Evolutionary conservation across 2,113 vertebrate species (phyloP).

Genomic region (Sorex araneus): DNA sequence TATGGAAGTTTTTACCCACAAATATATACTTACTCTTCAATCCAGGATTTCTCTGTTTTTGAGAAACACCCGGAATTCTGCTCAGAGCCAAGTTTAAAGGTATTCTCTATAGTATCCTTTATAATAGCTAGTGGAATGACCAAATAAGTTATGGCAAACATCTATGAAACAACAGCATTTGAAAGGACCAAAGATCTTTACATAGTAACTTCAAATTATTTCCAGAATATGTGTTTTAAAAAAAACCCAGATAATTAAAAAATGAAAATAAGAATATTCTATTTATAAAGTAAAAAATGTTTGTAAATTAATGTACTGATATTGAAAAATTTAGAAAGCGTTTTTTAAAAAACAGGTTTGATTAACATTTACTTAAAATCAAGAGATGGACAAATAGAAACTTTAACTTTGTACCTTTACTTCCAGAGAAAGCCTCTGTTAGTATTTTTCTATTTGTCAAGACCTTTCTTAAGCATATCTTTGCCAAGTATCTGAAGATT

Average conservation of each 20-base stretch:
- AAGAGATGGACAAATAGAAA: neutral
- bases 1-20: neutral
- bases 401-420: neutral
- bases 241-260: conserved; percentile 10
- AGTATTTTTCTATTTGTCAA: neutral
- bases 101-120: too few relatives aligned
- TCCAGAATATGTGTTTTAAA: conserved; percentile 54
- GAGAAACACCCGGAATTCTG: too few relatives aligned
- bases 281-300: neutral
- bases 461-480: neutral
- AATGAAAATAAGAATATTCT: conserved; percentile 1
- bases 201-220: neutral
- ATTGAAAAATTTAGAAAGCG: neutral
- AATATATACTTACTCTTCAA: neutral
- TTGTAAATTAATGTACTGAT: neutral
- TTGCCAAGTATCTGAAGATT: neutral
- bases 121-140: too few relatives aligned
- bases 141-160: neutral
- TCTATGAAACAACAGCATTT: neutral
- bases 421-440: too few relatives aligned
- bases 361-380: neutral
- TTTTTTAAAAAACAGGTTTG: neutral
- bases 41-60: too few relatives aligned
- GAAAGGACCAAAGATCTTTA: neutral
- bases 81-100: too few relatives aligned